Conservation (phyloP, 2,797 vertebrate genomes). For the Lagorchestes hirsutus region DNA sequence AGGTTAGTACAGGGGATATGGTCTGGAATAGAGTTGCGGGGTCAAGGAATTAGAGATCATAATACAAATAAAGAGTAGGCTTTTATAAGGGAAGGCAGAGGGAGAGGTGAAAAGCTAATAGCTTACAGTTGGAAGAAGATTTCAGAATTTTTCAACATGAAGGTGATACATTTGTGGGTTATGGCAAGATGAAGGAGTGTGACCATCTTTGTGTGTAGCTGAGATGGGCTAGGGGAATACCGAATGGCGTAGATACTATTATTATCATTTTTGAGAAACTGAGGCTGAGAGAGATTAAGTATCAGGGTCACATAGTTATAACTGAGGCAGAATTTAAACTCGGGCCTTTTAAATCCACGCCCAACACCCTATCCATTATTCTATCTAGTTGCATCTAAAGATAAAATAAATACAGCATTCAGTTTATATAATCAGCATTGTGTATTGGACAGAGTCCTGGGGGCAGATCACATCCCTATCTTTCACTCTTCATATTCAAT, state of each 20-base stretch:
- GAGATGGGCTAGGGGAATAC: neutral
- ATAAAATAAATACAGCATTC: neutral
- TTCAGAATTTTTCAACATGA: neutral
- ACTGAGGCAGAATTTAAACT: neutral
- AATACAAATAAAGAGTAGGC: no score
- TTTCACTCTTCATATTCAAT: neutral
- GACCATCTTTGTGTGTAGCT: neutral
- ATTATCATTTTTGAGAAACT: neutral
- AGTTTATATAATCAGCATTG: neutral
- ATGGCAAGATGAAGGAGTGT: neutral
- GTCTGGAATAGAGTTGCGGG: neutral
- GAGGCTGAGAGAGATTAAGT: neutral
- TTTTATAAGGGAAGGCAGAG: neutral
- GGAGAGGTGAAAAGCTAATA: neutral
- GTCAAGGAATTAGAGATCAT: neutral
- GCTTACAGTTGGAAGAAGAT: neutral
- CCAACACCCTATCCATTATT: neutral
- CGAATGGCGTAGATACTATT: neutral
- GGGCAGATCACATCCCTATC: neutral
- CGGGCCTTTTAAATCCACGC: neutral
- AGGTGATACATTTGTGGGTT: neutral
- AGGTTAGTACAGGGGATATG: neutral
- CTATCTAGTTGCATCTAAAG: neutral
- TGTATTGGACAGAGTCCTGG: neutral
- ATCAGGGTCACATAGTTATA: neutral